Conservation (phyloP, 2,797 vertebrate genomes). For the Spondyliosoma cantharus region DNA sequence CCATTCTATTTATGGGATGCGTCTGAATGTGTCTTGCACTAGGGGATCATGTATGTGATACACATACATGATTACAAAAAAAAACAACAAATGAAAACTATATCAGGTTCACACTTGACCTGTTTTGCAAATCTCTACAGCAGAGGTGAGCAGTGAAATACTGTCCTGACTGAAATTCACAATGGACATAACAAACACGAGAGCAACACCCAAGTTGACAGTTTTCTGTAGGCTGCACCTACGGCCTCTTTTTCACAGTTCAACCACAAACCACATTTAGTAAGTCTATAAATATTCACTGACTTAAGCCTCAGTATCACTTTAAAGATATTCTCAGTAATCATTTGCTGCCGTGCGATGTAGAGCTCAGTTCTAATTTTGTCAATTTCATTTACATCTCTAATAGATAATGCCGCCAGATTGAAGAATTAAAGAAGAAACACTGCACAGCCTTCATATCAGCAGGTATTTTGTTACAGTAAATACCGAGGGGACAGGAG, state of each 20-base stretch:
- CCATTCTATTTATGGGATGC: not conserved
- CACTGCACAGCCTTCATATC: not conserved
- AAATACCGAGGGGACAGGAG: not conserved
- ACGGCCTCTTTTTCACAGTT: not conserved
- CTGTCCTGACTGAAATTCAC: not conserved
- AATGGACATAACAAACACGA: not conserved
- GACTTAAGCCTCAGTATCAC: not conserved
- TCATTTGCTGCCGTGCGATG: not conserved
- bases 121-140: not conserved
- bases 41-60: no score
- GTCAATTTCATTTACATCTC: not conserved
- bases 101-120: not conserved
- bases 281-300: not conserved
- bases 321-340: not conserved
- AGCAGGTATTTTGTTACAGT: not conserved
- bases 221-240: slow-evolving; percentile 13
- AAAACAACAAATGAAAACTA: not conserved
- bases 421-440: not conserved
- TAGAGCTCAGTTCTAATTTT: not conserved
- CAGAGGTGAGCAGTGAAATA: not conserved
- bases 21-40: not conserved
- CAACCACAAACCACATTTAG: not conserved
- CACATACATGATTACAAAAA: no score
- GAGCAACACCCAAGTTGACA: not conserved
- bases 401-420: not conserved